These are phyloP conservation scores for Drosophila kokeensis DNA, from an alignment of 2,888 invertebrate species.

Conservation along the genomic window DNA sequence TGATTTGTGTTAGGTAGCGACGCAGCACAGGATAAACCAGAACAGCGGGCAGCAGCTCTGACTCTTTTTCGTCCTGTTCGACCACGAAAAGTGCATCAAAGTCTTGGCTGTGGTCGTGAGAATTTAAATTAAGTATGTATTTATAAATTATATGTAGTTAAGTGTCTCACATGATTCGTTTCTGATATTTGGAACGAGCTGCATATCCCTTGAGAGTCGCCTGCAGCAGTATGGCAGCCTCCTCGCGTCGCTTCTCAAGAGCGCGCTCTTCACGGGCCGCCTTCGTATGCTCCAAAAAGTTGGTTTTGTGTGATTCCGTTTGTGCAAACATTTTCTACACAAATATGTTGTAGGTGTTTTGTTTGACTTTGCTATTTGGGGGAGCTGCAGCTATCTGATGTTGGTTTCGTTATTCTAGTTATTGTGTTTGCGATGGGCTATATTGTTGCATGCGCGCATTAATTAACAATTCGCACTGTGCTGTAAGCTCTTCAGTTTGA, in stretches of 20 bases:
- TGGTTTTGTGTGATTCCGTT: constrained; percentile 88
- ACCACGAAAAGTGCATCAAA: constrained; percentile 90
- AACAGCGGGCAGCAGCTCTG: constrained; percentile 88
- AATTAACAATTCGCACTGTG: constrained; percentile 30
- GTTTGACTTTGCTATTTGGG: constrained; percentile 23
- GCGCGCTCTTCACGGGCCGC: constrained; percentile 95
- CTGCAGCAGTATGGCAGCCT: constrained; percentile 91
- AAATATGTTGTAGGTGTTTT: constrained; percentile 33
- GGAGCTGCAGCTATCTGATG: constrained; percentile 31
- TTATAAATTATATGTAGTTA: no score
- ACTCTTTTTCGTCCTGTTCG: constrained; percentile 61
- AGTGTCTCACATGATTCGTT: constrained; percentile 89
- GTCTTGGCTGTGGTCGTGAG: constrained; percentile 87
- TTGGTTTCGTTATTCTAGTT: constrained; percentile 15
- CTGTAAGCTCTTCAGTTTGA: constrained; percentile 24
- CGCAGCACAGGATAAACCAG: constrained; percentile 90
- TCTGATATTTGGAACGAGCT: constrained; percentile 88
- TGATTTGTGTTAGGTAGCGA: constrained; percentile 81
- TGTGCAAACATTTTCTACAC: constrained; percentile 87
- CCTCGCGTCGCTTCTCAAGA: constrained; percentile 92
- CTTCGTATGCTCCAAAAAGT: constrained; percentile 95
- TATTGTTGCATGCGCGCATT: constrained; percentile 28
- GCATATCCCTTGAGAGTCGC: constrained; percentile 91
- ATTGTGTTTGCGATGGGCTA: constrained; percentile 49
- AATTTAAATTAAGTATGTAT: neutral